phyloP scores from a whole-genome alignment of 2,888 invertebrate species.

The Lepidochrysops patricia region DNA sequence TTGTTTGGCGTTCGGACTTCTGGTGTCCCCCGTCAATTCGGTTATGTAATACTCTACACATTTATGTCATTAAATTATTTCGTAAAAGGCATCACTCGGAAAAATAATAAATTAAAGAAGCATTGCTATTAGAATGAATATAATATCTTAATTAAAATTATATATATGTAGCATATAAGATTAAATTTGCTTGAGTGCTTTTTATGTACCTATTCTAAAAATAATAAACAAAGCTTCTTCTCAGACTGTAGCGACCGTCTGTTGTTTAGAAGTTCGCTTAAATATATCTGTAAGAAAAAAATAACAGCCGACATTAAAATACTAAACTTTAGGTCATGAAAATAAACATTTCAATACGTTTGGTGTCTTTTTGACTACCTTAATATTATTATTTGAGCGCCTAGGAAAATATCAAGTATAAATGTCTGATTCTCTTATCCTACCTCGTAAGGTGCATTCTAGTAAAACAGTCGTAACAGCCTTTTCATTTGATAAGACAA shows the following conservation, averaged over 20 bases:
- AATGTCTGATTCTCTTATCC: no score
- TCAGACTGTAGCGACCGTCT: neutral
- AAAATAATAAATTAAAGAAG: neutral
- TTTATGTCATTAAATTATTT: neutral
- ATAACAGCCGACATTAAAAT: neutral
- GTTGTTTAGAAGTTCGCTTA: neutral
- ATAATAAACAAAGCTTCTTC: neutral
- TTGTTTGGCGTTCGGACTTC: conserved; percentile 25
- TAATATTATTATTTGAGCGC: no score
- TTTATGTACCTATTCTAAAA: neutral
- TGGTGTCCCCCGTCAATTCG: conserved; percentile 13
- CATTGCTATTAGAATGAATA: neutral
- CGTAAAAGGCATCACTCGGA: neutral
- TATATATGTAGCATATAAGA: no score
- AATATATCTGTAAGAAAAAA: neutral
- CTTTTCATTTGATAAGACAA: neutral
- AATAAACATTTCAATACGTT: no score
- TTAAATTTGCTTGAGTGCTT: neutral
- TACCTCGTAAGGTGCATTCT: no score
- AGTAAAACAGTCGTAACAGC: no score
- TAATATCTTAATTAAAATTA: neutral
- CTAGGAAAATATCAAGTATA: no score
- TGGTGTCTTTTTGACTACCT: no score
- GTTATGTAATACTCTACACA: conserved; percentile 6
- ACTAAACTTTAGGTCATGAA: no score